Evolutionary conservation across 2,113 vertebrate species (phyloP), one percentile per base, ranked within the genome.

Genomic region (Burhinus oedicnemus): DNA sequence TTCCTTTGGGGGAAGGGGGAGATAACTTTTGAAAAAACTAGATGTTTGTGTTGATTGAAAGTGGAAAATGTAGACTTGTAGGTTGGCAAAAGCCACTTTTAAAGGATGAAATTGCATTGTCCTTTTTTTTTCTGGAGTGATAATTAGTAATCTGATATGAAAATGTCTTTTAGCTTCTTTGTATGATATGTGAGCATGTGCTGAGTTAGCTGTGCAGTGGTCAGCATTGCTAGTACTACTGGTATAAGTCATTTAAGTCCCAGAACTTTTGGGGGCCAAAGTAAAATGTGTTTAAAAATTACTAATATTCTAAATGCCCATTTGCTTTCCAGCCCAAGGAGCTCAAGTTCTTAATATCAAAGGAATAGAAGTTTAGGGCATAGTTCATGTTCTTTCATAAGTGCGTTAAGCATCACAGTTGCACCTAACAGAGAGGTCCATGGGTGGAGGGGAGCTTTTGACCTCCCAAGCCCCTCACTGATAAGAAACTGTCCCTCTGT

Each of bases 401-500:
- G 27, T 36, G 11, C 0, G 0, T 55, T 68, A 23, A 5, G 5
- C 32, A 29, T 76, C 38, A 13, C n/a, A 32, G 16, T 71, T 70
- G 12, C 44, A 42, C 27, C 16, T n/a, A 36, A 61, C 22, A 84
- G 57, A 36, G 38, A 85, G 16, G 74, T 38, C 12, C 9, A 3
- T 15, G n/a, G 6, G 3, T 68, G 6, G 21, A 52, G 7, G 34
- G 2, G 20, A 66, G 5, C 42, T 86, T 95, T 76, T 45, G 25
- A 26, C 64, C 32, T 90, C 30, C 44, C 15, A 80, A 64, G 20
- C 25, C 12, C 52, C 7, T 90, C 62, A 27, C 19, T 79, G n/a
- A 2, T 54, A 62, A 57, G 34, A 85, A 82, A 44, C 25, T 62
- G 36, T 68, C 23, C 13, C 12, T 58, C 27, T 36, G 12, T 44